These are phyloP conservation scores for Tupaia tana DNA, from an alignment of 2,113 vertebrate genomes.

Conservation along the genomic window DNA sequence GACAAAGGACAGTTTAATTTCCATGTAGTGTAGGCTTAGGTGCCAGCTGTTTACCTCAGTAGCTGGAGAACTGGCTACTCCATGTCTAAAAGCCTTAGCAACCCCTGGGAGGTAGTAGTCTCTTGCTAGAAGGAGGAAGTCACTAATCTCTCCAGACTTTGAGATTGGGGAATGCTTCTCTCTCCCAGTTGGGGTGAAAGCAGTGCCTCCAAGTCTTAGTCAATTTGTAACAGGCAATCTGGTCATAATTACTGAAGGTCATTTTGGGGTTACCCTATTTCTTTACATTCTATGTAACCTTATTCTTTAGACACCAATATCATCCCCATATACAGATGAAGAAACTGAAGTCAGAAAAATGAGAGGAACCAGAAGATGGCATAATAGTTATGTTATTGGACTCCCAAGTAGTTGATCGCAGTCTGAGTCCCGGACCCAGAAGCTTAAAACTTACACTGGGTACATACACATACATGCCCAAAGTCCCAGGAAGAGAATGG, in stretches of 20 bases:
- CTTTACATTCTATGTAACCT: background rate
- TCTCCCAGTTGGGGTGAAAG: background rate
- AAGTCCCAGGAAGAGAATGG: too few species aligned
- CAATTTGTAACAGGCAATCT: background rate
- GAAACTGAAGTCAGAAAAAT: background rate
- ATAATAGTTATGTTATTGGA: too few species aligned
- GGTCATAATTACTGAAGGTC: background rate
- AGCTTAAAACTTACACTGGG: too few species aligned
- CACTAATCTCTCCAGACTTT: background rate
- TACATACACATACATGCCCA: too few species aligned
- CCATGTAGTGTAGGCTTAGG: background rate
- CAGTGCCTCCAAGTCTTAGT: background rate
- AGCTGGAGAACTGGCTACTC: background rate
- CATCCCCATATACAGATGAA: background rate
- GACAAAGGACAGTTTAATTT: background rate
- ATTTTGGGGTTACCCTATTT: background rate
- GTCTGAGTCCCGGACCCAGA: too few species aligned
- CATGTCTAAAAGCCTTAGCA: background rate
- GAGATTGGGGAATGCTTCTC: background rate
- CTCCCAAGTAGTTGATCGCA: too few species aligned
- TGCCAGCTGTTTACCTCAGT: background rate
- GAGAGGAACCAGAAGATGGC: background rate
- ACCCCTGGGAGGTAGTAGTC: background rate
- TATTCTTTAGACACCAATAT: slow-evolving; percentile 4
- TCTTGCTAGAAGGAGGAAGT: background rate